Evolutionary conservation across 2,113 vertebrate species (phyloP).

Genomic region (Labeo catla): DNA sequence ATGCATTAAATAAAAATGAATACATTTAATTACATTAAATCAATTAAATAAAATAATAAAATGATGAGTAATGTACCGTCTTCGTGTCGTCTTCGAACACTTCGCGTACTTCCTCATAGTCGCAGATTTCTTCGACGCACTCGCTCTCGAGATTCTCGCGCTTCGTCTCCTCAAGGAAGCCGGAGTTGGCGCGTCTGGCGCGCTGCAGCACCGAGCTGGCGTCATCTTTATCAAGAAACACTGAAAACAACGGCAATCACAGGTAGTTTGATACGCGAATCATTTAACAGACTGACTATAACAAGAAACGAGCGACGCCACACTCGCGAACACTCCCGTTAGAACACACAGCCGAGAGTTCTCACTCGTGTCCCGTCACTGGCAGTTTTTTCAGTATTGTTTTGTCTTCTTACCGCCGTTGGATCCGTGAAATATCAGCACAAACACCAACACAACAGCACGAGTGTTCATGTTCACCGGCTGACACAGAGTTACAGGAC

Average conservation of each 20-base stretch:
- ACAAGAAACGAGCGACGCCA: too few species aligned
- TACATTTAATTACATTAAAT: background rate
- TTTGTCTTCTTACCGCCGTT: too few species aligned
- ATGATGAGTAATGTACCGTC: conserved; percentile 58
- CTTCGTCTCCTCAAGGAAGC: conserved; percentile 79
- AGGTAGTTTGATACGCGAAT: background rate
- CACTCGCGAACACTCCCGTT: too few species aligned
- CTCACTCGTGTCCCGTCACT: too few species aligned
- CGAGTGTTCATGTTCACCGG: conserved; percentile 2
- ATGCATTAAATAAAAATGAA: background rate
- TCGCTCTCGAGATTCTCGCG: conserved; percentile 89
- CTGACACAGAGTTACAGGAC: too few species aligned
- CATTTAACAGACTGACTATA: too few species aligned
- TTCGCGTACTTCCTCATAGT: conserved; percentile 88
- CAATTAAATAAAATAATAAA: background rate
- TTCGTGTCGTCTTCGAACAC: conserved; percentile 77
- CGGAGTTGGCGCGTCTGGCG: conserved; percentile 77
- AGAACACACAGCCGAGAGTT: too few species aligned
- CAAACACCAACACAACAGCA: background rate
- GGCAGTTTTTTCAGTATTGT: too few species aligned
- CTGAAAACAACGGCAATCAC: conserved; percentile 26
- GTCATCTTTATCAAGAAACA: conserved; percentile 62
- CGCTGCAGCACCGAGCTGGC: conserved; percentile 62
- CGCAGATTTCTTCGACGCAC: conserved; percentile 85
- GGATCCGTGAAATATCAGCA: background rate